phyloP scores from a whole-genome alignment of 2,113 vertebrate genomes.

The Ictalurus furcatus region DNA sequence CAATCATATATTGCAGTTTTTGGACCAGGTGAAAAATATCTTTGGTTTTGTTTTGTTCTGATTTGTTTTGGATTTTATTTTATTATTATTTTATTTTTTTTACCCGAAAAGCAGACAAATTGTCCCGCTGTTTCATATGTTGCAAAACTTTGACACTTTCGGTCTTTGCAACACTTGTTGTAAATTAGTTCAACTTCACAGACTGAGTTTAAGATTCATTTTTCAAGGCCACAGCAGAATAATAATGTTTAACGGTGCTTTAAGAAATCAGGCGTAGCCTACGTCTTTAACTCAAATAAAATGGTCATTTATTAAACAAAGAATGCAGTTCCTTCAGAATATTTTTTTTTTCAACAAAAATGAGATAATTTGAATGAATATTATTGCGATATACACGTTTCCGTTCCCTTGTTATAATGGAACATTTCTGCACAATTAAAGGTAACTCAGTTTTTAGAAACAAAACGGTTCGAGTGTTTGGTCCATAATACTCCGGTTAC shows the following conservation, averaged over 20 bases:
- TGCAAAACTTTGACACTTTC: background rate
- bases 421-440: slow-evolving; percentile 84
- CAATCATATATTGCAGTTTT: background rate
- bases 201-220: background rate
- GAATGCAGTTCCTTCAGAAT: slow-evolving; percentile 92
- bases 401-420: slow-evolving; percentile 84
- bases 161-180: background rate
- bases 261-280: slow-evolving; percentile 80
- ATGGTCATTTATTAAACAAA: slow-evolving; percentile 99
- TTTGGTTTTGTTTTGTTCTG: background rate
- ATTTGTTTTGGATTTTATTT: background rate
- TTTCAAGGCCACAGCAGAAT: slow-evolving; percentile 6
- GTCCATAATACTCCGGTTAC: slow-evolving; percentile 92
- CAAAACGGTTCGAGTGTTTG: slow-evolving; percentile 89
- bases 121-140: background rate
- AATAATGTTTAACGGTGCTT: slow-evolving; percentile 29
- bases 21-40: background rate
- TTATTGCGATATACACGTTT: slow-evolving; percentile 91
- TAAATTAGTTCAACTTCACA: background rate
- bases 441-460: slow-evolving; percentile 85
- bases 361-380: slow-evolving; percentile 86
- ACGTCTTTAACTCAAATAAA: slow-evolving; percentile 86
- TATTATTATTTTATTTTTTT: background rate
- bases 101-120: background rate
- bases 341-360: slow-evolving; percentile 80